Evolutionary conservation across 2,797 vertebrate genomes (phyloP).

Genomic region (Thaleichthys pacificus): DNA sequence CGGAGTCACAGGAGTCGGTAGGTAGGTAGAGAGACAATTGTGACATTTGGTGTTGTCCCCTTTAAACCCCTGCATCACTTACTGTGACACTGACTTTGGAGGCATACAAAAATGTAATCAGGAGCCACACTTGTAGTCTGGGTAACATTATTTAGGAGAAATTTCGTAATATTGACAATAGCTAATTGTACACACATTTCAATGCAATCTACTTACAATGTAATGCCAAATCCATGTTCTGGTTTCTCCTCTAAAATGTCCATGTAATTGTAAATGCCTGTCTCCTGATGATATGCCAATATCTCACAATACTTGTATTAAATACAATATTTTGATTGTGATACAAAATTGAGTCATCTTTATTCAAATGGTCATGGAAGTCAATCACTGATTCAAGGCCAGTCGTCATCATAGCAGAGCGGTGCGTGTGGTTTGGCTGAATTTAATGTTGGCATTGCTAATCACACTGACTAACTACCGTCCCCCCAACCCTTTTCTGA

Average conservation of each 20-base stretch:
- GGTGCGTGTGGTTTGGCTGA: constrained; percentile 42
- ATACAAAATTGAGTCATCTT: not conserved
- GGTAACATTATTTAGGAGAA: not conserved
- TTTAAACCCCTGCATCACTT: constrained; percentile 26
- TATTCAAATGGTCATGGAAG: not conserved
- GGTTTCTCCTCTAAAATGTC: constrained; percentile 46
- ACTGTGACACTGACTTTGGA: not conserved
- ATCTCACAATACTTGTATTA: constrained; percentile 47
- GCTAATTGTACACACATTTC: not conserved
- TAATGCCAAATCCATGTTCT: constrained; percentile 59
- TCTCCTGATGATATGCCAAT: constrained; percentile 43
- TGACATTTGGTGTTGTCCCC: constrained; percentile 34
- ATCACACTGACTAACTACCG: constrained; percentile 4
- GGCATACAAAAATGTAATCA: not conserved
- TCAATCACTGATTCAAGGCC: constrained; percentile 3
- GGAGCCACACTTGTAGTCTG: not conserved
- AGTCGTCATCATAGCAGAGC: constrained; percentile 27
- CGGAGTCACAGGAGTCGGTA: constrained; percentile 39
- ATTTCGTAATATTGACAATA: not conserved
- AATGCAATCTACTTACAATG: constrained; percentile 19
- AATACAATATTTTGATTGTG: constrained; percentile 51
- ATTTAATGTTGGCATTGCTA: not conserved
- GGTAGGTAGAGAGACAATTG: constrained; percentile 21
- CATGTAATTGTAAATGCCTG: constrained; percentile 41
- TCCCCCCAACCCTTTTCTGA: constrained; percentile 20